Percentiles rank a stretch among this genome's conserved stretches.
These are phyloP conservation scores for Burhinus bistriatus DNA, from an alignment of 2,113 vertebrate species.

Conservation along the genomic window DNA sequence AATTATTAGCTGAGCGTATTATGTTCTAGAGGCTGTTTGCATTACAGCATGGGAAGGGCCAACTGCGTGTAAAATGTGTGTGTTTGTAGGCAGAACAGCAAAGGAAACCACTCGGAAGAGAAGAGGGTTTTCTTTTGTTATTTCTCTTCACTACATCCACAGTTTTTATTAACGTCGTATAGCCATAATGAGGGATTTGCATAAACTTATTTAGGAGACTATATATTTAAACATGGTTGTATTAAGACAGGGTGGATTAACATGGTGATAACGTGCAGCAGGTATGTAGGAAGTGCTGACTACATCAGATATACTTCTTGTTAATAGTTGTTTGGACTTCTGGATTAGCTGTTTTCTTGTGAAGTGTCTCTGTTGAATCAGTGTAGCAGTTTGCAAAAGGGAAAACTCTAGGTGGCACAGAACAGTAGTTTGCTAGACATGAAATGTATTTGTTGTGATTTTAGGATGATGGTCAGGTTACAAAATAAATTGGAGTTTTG, in stretches of 20 bases:
- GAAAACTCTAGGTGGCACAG: neutral
- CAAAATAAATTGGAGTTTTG: neutral
- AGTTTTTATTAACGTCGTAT: neutral
- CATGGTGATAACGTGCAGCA: neutral
- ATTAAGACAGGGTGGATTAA: neutral
- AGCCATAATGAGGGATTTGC: neutral
- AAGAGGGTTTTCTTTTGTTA: neutral
- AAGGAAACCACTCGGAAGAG: neutral
- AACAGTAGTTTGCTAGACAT: neutral
- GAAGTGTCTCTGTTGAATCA: neutral
- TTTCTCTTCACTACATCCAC: neutral
- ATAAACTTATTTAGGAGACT: neutral
- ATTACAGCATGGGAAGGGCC: constrained; percentile 23
- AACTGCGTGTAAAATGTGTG: neutral
- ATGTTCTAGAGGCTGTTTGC: constrained; percentile 24
- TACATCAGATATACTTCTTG: neutral
- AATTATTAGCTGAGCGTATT: constrained; percentile 41
- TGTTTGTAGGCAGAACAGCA: neutral
- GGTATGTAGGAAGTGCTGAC: neutral
- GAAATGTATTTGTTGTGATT: neutral
- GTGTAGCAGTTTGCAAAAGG: neutral
- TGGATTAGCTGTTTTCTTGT: neutral
- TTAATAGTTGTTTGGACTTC: neutral
- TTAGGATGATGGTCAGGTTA: neutral
- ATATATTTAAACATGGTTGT: neutral